Base-by-base conservation (phyloP, 2,888 invertebrate species). In the Chesias legatella region DNA sequence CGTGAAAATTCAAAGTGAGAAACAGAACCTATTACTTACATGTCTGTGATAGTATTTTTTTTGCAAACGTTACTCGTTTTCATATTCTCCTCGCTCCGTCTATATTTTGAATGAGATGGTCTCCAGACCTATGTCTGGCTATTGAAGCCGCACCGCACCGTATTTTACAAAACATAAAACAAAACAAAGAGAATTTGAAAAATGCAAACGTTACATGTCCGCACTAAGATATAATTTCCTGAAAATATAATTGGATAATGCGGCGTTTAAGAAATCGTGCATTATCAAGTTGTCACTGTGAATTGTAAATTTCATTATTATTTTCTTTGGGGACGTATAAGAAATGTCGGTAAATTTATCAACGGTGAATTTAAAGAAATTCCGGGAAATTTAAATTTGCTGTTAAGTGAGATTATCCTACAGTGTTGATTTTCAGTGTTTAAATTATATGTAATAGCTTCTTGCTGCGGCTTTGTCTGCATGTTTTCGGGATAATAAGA, bases 71-170 rank as follows among this genome's bases (percentile, higher is more conserved):
- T 84, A 80, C 79, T 38, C 48, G 56, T 63, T 72, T 81, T 78
- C 73, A 74, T 73, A 81, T 83, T 79, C 75, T 70, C 64, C 56
- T 58, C 69, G 68, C 76, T 73, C 53, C 64, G 61, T 49, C 66
- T 76, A 73, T 79, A 73, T 79, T 80, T 76, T 73, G 72, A 75
- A 80, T 73, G 75, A 76, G 75, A 75, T 71, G 67, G 73, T 73
- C 72, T 74, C 65, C 73, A 77, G 78, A 73, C 70, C 75, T 63
- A 67, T 63, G 57, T 64, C 63, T 67, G 62, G 65, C 65, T 70
- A 67, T 64, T 63, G 67, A 62, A 67, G 60, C 60, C 64, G n/a
- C n/a, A n/a, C n/a, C n/a, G 65, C 58, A 65, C 63, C 64, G 60
- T 65, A 60, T 58, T 49, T 62, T 56, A 58, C 51, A 57, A 53